phyloP scores from a whole-genome alignment of 2,888 invertebrate genomes.

The Epistrophe eligans region DNA sequence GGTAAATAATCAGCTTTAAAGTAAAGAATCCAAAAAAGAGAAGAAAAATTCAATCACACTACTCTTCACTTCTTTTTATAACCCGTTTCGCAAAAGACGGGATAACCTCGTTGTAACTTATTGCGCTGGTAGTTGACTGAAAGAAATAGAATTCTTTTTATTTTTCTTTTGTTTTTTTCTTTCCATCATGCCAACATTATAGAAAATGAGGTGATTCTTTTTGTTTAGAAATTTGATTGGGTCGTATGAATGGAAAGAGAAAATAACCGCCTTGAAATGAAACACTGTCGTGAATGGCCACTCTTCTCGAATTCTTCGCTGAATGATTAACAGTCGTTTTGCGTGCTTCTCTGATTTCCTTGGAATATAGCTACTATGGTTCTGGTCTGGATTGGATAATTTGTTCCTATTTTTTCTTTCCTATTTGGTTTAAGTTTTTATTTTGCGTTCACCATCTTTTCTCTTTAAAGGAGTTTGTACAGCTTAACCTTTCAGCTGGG shows the following conservation, averaged over 20 bases:
- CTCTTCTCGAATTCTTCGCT: slow-evolving; percentile 48
- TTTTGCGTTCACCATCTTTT: slow-evolving; percentile 62
- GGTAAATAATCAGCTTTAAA: not conserved
- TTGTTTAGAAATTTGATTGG: slow-evolving; percentile 25
- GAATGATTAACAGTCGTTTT: slow-evolving; percentile 74
- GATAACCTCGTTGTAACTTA: slow-evolving; percentile 66
- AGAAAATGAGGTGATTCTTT: slow-evolving; percentile 48
- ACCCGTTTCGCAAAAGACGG: slow-evolving; percentile 13
- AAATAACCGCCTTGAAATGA: slow-evolving; percentile 43
- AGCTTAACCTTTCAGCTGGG: slow-evolving; percentile 53
- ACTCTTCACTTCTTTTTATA: slow-evolving; percentile 36
- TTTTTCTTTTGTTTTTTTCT: too few species aligned
- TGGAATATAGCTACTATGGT: slow-evolving; percentile 37
- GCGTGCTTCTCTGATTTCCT: slow-evolving; percentile 73
- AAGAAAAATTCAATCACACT: slow-evolving; percentile 66
- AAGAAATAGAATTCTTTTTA: slow-evolving; percentile 19
- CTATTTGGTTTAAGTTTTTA: slow-evolving; percentile 41
- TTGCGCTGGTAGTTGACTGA: slow-evolving; percentile 47
- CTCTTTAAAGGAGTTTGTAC: slow-evolving; percentile 2
- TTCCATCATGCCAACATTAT: not conserved
- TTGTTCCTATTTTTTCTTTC: slow-evolving; percentile 18
- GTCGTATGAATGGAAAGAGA: not conserved
- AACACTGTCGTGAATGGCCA: slow-evolving; percentile 66
- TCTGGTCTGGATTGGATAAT: slow-evolving; percentile 66
- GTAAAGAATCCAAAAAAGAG: not conserved